These are phyloP conservation scores for Telmatochromis bifrenatus DNA, from an alignment of 2,113 vertebrate genomes.

Conservation along the genomic window DNA sequence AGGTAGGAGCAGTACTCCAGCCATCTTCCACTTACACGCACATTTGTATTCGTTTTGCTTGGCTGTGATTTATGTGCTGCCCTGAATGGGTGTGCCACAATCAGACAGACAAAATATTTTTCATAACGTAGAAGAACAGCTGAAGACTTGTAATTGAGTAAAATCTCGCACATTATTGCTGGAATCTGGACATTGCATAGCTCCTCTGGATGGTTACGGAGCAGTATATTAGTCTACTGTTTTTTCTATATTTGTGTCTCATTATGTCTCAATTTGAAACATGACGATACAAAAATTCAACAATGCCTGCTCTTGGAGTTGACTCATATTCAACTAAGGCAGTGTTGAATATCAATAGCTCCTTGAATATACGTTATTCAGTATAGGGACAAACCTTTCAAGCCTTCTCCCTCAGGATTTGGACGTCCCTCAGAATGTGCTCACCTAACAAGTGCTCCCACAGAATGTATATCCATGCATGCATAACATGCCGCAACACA, in stretches of 20 bases:
- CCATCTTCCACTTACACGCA: background rate
- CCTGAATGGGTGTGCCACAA: background rate
- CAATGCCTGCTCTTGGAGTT: background rate
- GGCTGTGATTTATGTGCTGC: background rate
- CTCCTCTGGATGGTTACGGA: background rate
- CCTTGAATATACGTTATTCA: conserved; percentile 1
- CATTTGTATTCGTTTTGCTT: background rate
- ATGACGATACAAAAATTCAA: background rate
- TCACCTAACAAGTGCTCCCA: background rate
- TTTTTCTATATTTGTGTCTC: background rate
- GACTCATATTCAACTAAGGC: background rate
- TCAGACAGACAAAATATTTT: background rate
- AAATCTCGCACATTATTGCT: background rate
- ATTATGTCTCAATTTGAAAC: background rate
- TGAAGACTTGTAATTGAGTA: background rate
- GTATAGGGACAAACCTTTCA: background rate
- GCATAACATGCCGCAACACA: background rate
- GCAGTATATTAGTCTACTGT: background rate
- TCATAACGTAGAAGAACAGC: background rate
- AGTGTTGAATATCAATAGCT: background rate
- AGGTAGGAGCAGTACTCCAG: background rate
- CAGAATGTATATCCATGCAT: background rate
- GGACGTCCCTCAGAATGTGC: background rate
- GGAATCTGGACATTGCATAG: background rate
- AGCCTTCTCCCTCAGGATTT: background rate